Conservation (phyloP, 2,888 invertebrate species). For the Apamea epomidion region DNA sequence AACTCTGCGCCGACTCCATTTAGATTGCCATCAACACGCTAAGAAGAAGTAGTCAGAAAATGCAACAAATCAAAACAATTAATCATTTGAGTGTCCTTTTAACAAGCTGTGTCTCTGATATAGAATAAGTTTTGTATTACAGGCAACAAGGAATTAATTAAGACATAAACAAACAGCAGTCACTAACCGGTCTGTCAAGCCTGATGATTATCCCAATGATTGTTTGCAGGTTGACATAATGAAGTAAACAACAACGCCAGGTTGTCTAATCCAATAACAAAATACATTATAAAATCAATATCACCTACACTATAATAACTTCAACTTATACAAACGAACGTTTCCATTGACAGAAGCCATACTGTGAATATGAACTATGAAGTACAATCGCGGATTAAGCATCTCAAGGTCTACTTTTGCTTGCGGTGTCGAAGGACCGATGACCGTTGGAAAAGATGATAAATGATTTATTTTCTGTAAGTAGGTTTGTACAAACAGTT, state of each 20-base stretch:
- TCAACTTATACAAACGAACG: conserved; percentile 33
- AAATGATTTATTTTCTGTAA: too few relatives aligned
- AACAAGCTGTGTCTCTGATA: too few relatives aligned
- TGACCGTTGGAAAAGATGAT: not conserved
- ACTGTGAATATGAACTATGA: conserved; percentile 21
- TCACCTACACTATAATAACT: conserved; percentile 51
- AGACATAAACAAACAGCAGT: conserved; percentile 23
- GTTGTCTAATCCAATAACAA: conserved; percentile 35
- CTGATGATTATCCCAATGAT: conserved; percentile 15
- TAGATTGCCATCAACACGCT: too few relatives aligned
- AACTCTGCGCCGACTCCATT: too few relatives aligned
- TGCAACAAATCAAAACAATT: too few relatives aligned
- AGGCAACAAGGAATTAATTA: conserved; percentile 12
- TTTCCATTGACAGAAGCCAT: conserved; percentile 39
- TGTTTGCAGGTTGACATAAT: conserved; percentile 10
- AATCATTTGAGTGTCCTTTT: too few relatives aligned
- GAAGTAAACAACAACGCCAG: conserved; percentile 29
- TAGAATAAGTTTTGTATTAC: not conserved
- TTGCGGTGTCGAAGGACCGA: not conserved
- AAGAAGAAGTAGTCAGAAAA: too few relatives aligned
- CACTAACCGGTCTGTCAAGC: conserved; percentile 22
- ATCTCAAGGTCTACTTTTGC: not conserved
- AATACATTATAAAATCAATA: conserved; percentile 39
- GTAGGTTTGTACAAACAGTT: too few relatives aligned
- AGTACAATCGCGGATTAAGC: conserved; percentile 4